A percentile compares a stretch with the other conserved stretches of the same genome.
These are phyloP conservation scores for Struthio camelus DNA, from an alignment of 2,113 vertebrate genomes.

Conservation along the genomic window DNA sequence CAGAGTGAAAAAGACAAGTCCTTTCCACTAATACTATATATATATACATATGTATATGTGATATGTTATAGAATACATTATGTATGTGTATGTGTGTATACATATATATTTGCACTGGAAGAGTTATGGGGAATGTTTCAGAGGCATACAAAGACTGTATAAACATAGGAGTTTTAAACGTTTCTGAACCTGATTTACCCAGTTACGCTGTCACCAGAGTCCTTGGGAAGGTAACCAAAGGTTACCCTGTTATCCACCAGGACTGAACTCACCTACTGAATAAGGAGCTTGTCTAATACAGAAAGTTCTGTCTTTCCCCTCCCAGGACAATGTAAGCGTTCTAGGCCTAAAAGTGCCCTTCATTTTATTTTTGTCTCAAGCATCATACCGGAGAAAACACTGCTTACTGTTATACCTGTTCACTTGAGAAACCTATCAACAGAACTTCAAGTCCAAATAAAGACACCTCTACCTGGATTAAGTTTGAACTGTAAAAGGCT, in stretches of 20 bases:
- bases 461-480: background rate
- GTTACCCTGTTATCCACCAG: background rate
- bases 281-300: background rate
- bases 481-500: background rate
- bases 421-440: background rate
- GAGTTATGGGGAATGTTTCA: background rate
- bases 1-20: background rate
- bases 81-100: background rate
- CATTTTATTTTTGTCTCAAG: background rate
- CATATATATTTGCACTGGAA: background rate
- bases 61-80: background rate
- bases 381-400: background rate
- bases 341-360: background rate
- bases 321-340: background rate
- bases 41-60: background rate
- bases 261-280: background rate
- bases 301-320: background rate
- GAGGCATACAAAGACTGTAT: background rate
- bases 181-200: background rate
- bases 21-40: background rate
- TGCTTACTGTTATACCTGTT: background rate
- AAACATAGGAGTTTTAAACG: background rate
- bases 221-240: background rate
- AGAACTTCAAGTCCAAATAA: background rate
- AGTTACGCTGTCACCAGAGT: background rate